A percentile compares a stretch with the other conserved stretches of the same genome.
phyloP scores from a whole-genome alignment of 2,797 vertebrate genomes.

The Macropus fuliginosus region DNA sequence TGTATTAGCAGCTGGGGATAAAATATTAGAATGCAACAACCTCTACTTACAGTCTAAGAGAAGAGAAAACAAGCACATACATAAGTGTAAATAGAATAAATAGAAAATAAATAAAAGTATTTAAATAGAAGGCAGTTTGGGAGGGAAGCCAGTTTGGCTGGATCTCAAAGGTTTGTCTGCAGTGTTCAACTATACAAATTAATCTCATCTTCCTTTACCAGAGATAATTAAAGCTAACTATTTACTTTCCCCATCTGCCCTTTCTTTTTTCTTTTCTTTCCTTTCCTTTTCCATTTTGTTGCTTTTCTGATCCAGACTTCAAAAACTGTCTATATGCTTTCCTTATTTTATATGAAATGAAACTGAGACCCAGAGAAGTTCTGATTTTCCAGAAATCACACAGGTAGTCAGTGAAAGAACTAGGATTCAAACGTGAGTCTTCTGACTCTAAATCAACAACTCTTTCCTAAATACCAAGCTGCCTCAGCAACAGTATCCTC shows the following conservation, averaged over 20 bases:
- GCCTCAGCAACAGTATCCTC: background rate
- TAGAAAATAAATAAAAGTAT: background rate
- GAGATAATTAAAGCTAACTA: background rate
- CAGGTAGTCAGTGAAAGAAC: background rate
- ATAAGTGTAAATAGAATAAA: background rate
- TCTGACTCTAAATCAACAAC: background rate
- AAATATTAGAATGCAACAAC: background rate
- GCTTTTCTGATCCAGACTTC: background rate
- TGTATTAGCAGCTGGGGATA: background rate
- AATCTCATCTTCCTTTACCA: background rate
- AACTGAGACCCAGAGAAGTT: background rate
- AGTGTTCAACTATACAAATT: background rate
- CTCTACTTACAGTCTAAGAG: background rate
- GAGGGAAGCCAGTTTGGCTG: background rate
- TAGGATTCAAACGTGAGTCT: background rate
- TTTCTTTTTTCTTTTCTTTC: background rate
- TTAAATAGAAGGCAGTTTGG: background rate
- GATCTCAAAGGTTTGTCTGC: background rate
- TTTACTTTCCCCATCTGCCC: background rate
- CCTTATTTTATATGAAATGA: background rate
- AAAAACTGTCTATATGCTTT: background rate
- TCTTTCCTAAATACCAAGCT: background rate
- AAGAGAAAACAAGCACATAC: background rate
- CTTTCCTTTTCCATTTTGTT: background rate
- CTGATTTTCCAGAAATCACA: background rate